These are phyloP conservation scores for Ptychobarbus kaznakovi DNA, from an alignment of 2,797 vertebrate genomes.

Conservation along the genomic window DNA sequence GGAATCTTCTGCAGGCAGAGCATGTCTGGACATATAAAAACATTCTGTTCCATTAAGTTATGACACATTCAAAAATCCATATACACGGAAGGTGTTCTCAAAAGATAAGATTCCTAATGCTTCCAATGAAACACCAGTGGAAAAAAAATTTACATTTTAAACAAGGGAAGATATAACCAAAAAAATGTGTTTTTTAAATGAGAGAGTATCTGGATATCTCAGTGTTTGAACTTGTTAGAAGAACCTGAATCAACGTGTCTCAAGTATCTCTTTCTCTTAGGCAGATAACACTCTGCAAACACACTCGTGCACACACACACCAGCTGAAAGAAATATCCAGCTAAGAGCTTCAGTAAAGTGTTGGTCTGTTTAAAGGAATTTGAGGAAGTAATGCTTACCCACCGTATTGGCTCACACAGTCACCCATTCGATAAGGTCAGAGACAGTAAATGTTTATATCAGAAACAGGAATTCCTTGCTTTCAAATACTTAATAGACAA, in stretches of 20 bases:
- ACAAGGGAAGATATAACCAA: conserved; percentile 17
- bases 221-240: conserved; percentile 77
- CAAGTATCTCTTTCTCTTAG: conserved; percentile 48
- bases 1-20: conserved; percentile 46
- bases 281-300: conserved; percentile 32
- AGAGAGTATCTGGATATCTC: conserved; percentile 38
- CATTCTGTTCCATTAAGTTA: conserved; percentile 26
- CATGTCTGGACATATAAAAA: conserved; percentile 45
- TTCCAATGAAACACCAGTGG: background rate
- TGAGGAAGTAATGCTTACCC: conserved; percentile 82
- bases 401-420: conserved; percentile 90
- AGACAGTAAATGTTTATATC: conserved; percentile 64
- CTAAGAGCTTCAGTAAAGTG: conserved; percentile 47
- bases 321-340: conserved; percentile 61
- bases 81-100: background rate
- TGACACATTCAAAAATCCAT: background rate
- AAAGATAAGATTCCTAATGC: conserved; percentile 2
- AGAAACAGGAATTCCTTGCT: conserved; percentile 66
- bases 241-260: conserved; percentile 50
- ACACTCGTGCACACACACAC: conserved; percentile 61
- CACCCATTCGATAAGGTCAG: conserved; percentile 86
- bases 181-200: conserved; percentile 24
- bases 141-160: background rate
- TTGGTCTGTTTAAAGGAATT: conserved; percentile 12
- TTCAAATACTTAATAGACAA: conserved; percentile 10